phyloP scores from a whole-genome alignment of 2,888 invertebrate species.

The Sceliomorpha sp. region DNA sequence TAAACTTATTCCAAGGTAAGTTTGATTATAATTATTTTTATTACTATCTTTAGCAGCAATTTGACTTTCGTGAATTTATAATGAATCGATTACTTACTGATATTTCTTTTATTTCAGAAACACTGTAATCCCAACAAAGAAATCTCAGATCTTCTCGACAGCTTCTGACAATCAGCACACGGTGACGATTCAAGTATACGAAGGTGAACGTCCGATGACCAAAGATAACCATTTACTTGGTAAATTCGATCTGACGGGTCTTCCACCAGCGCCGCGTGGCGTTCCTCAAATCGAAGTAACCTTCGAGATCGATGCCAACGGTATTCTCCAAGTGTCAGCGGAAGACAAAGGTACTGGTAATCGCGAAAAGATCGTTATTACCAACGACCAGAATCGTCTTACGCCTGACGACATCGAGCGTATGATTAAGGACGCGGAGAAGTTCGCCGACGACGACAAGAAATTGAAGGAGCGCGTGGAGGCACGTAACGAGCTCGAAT shows the following conservation, averaged over 20 bases:
- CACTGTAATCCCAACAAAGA: constrained; percentile 99
- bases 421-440: constrained; percentile 99
- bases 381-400: constrained; percentile 97
- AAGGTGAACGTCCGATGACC: constrained; percentile 99
- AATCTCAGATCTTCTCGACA: constrained; percentile 99
- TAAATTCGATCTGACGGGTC: constrained; percentile 98
- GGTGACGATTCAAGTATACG: constrained; percentile 97
- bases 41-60: not conserved
- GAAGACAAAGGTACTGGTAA: constrained; percentile 99
- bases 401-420: constrained; percentile 99
- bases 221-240: constrained; percentile 99
- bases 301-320: constrained; percentile 96
- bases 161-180: constrained; percentile 99
- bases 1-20: constrained; percentile 90
- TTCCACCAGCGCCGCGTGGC: constrained; percentile 96
- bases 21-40: not conserved
- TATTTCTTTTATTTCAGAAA: constrained; percentile 83
- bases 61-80: not conserved
- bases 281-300: constrained; percentile 97
- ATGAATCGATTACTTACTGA: constrained; percentile 1
- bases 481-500: constrained; percentile 97
- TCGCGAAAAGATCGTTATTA: constrained; percentile 99
- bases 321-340: constrained; percentile 97
- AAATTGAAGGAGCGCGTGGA: constrained; percentile 97
- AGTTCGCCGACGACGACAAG: constrained; percentile 99